phyloP scores from a whole-genome alignment of 2,888 invertebrate species.

The Seira ritae region DNA sequence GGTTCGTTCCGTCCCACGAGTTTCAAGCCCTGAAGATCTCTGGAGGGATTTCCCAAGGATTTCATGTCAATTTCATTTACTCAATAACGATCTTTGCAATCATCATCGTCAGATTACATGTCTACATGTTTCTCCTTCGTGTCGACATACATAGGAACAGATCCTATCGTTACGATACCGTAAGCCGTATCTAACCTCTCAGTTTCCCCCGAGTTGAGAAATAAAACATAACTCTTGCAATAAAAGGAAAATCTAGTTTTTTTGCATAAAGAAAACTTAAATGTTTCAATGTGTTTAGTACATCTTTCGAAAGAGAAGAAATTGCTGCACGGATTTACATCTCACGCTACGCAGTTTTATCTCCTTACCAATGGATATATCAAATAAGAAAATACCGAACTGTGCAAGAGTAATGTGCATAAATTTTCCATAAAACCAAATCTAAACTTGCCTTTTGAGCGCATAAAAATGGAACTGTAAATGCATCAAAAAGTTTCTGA shows the following conservation, averaged over 20 bases:
- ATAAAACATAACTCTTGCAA: background rate
- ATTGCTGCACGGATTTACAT: background rate
- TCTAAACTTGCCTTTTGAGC: too few species aligned
- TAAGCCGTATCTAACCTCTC: background rate
- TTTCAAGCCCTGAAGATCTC: conserved; percentile 43
- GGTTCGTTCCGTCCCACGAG: conserved; percentile 26
- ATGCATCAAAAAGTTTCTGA: too few species aligned
- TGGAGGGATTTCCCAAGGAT: conserved; percentile 50
- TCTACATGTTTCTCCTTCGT: background rate
- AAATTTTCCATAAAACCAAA: background rate
- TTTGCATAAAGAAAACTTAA: background rate
- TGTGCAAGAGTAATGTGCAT: background rate
- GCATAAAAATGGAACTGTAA: too few species aligned
- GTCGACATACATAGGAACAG: too few species aligned
- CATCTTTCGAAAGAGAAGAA: background rate
- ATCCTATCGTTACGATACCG: too few species aligned
- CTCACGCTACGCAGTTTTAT: background rate
- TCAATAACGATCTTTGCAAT: conserved; percentile 7
- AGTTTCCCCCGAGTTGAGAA: background rate
- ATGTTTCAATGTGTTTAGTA: background rate
- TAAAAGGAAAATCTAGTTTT: background rate
- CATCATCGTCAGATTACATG: background rate
- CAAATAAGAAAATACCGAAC: too few species aligned
- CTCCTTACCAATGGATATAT: background rate
- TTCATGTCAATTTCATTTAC: conserved; percentile 56